Evolutionary conservation across 2,113 vertebrate genomes (phyloP).

Genomic region (Clarias batrachus): DNA sequence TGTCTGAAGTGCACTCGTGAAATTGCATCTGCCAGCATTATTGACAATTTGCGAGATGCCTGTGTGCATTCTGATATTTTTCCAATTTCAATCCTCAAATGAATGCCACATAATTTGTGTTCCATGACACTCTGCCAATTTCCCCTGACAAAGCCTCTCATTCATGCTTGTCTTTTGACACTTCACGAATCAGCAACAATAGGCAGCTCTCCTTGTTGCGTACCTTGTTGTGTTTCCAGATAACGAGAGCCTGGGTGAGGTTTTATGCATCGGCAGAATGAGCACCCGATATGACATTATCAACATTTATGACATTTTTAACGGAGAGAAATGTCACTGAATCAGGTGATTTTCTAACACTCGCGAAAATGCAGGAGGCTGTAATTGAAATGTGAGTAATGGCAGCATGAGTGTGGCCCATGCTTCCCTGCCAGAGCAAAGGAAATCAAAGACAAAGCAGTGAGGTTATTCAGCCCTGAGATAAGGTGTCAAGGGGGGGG

Average conservation of each 20-base stretch:
- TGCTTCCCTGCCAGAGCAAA: not conserved
- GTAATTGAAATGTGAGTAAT: slow-evolving; percentile 45
- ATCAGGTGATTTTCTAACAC: slow-evolving; percentile 37
- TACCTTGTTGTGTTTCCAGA: slow-evolving; percentile 36
- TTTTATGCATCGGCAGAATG: slow-evolving; percentile 35
- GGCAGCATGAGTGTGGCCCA: slow-evolving; percentile 4
- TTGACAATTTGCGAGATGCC: slow-evolving; percentile 40
- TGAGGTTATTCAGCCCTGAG: slow-evolving; percentile 49
- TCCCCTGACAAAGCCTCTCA: slow-evolving; percentile 40
- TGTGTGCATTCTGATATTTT: slow-evolving; percentile 33
- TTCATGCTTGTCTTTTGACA: slow-evolving; percentile 32
- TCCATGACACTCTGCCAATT: slow-evolving; percentile 44
- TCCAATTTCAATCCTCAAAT: slow-evolving; percentile 38
- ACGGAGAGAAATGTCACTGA: slow-evolving; percentile 6
- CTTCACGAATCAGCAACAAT: slow-evolving; percentile 38
- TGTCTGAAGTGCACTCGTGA: slow-evolving; percentile 36
- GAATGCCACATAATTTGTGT: slow-evolving; percentile 32
- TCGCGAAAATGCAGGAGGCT: not conserved
- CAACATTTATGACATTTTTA: slow-evolving; percentile 22
- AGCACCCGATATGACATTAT: slow-evolving; percentile 38
- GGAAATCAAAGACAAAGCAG: slow-evolving; percentile 24
- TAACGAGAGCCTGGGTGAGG: slow-evolving; percentile 9
- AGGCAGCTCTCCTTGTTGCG: slow-evolving; percentile 6
- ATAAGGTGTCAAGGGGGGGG: slow-evolving; percentile 46
- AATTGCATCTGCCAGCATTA: slow-evolving; percentile 36